Evolutionary conservation across 2,113 vertebrate genomes (phyloP).

Genomic region (Macquaria australasica): DNA sequence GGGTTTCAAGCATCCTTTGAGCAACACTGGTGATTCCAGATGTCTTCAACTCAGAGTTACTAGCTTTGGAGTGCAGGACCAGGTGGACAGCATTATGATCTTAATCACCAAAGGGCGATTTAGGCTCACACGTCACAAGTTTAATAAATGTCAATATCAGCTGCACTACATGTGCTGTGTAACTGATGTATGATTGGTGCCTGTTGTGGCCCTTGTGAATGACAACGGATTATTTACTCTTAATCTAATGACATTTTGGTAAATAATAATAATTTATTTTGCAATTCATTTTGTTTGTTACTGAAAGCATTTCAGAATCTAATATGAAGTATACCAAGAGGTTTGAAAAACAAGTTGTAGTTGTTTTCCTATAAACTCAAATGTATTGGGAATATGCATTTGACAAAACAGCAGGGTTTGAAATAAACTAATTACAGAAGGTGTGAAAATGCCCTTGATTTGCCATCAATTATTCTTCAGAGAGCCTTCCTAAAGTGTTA

Average conservation of each 20-base stretch:
- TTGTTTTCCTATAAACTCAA: neutral
- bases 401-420: neutral
- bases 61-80: neutral
- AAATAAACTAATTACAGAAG: neutral
- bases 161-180: neutral
- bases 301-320: neutral
- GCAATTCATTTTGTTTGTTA: neutral
- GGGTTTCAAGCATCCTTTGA: neutral
- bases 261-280: too few species aligned
- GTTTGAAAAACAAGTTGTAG: neutral
- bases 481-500: constrained; percentile 13
- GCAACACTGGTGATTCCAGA: neutral
- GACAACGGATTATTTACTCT: neutral
- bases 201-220: neutral
- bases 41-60: neutral
- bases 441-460: neutral
- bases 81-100: neutral
- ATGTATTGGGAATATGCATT: neutral
- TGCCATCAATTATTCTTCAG: constrained; percentile 15
- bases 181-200: neutral
- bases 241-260: neutral
- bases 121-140: neutral
- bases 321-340: neutral
- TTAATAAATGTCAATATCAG: neutral
- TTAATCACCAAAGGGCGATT: neutral